phyloP scores from a whole-genome alignment of 2,113 vertebrate genomes.

The Ramphastos sulfuratus region DNA sequence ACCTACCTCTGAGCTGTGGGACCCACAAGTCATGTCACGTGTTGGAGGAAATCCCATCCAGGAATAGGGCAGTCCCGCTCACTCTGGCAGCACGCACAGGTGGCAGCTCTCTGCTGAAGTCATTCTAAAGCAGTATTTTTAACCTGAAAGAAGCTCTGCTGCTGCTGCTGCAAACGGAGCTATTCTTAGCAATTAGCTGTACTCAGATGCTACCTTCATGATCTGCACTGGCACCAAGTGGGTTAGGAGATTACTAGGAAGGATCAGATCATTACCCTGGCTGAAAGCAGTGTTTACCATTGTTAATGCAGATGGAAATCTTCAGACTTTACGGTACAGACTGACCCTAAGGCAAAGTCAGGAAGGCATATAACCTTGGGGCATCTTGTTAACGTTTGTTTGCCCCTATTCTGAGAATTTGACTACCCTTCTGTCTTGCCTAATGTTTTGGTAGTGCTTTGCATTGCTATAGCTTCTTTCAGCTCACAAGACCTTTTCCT shows the following conservation, averaged over 20 bases:
- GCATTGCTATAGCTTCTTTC: not conserved
- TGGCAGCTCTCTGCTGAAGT: slow-evolving; percentile 32
- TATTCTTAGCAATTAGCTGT: slow-evolving; percentile 43
- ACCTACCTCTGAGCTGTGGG: not conserved
- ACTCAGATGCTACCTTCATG: not conserved
- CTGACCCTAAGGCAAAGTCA: not conserved
- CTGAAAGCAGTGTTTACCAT: not conserved
- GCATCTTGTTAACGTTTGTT: not conserved
- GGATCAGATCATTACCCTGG: not conserved
- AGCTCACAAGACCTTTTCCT: not conserved
- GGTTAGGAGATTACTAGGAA: not conserved
- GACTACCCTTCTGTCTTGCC: not conserved
- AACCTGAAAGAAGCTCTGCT: slow-evolving; percentile 28
- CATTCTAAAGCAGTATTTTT: slow-evolving; percentile 32
- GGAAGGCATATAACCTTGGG: not conserved
- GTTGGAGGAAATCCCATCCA: not conserved
- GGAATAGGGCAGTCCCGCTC: not conserved
- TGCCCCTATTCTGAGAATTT: not conserved
- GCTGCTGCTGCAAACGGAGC: not conserved
- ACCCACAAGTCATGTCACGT: not conserved
- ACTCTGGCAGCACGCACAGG: not conserved
- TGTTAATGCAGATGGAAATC: not conserved
- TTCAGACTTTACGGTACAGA: not conserved
- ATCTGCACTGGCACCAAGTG: not conserved
- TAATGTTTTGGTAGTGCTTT: not conserved